Evolutionary conservation across 2,888 invertebrate genomes (phyloP), one percentile per base, ranked within the genome.

Genomic region (Creontiades dilutus): DNA sequence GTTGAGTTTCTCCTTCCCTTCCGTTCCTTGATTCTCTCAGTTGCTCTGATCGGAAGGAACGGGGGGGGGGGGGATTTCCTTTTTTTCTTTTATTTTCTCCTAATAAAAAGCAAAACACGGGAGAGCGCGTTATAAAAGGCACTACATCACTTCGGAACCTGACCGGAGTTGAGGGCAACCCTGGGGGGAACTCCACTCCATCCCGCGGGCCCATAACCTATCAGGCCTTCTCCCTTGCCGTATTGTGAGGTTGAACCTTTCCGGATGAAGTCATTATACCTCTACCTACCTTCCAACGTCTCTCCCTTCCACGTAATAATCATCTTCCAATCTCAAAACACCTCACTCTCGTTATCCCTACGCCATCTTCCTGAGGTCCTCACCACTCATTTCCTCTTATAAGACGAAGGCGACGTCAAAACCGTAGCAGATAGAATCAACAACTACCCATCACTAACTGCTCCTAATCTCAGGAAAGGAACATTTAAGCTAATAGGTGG

Each of bases 41-140:
- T 52, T 48, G 27, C 52, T 1, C 37, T 48, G 52, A 48, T 80
- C 19, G 46, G 52, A 23, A 82, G 48, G 14, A 3, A 5, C 16
- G 82, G 27, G 2, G 46, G 11, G 12, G 12, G 52, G 52, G 19
- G 14, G 82, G 82, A 52, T 48, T 82, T 82, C 9, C 4, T 82
- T 85, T 2, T 55, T 52, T 82, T 85, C 16, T 55, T 52, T 82
- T 85, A 27, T 55, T 85, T 37, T 85, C 28, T 85, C 57, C 57
- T 85, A 85, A 85, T 85, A 85, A 85, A 85, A 85, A 85, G 85
- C 57, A 85, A 85, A 85, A 85, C 85, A 85, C 61, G 85, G 57
- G 85, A 85, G 85, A 57, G 61, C 85, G 85, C 85, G 85, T 85
- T 85, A 85, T 85, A 85, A 85, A 85, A 85, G 85, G 55, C 85